Evolutionary conservation across 2,113 vertebrate genomes (phyloP), one percentile per base, ranked within the genome.

Genomic region (Myotis lucifugus): DNA sequence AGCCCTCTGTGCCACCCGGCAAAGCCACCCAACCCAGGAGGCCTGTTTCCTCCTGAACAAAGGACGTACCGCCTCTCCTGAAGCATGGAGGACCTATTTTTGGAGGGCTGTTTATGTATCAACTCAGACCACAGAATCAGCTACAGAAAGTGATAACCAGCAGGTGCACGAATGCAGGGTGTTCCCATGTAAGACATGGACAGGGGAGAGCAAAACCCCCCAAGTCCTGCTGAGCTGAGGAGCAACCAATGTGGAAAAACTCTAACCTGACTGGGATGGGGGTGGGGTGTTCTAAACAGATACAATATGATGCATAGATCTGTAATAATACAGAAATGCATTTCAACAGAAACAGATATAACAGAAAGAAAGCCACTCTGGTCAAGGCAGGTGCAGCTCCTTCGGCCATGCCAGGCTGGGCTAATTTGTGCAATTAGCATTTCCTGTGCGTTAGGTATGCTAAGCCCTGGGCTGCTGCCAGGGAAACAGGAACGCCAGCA

Each of bases 361-460:
- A 59, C 79, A 85, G 46, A 95, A 52, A 88, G 34, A n/a, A 70
- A 76, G 70, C 50, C 32, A 23, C 82, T 67, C 32, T 54, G 48
- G 46, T 42, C 46, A 50, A 59, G 32, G 17, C 61, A 69, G 86
- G 42, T 14, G 3, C 48, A 37, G 32, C 59, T 10, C 29, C 21
- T 18, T 17, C 2, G 64, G 61, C 61, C 61, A 29, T 14, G 6
- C 0, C 1, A 32, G 76, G 34, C 50, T 27, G 17, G 67, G 37
- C 91, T 81, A 19, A 69, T 50, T n/a, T 37, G 50, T 29, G 23
- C 46, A 12, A 14, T 54, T 42, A 67, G 25, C 54, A 46, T 89
- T 42, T 93, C 54, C 48, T 6, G 73, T 40, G 25, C 61, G 8
- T 25, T 27, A 27, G 48, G 27, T 0, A 11, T 32, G 37, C 74